phyloP scores from a whole-genome alignment of 2,888 invertebrate genomes.

The Lepidocyrtinus sp. region DNA sequence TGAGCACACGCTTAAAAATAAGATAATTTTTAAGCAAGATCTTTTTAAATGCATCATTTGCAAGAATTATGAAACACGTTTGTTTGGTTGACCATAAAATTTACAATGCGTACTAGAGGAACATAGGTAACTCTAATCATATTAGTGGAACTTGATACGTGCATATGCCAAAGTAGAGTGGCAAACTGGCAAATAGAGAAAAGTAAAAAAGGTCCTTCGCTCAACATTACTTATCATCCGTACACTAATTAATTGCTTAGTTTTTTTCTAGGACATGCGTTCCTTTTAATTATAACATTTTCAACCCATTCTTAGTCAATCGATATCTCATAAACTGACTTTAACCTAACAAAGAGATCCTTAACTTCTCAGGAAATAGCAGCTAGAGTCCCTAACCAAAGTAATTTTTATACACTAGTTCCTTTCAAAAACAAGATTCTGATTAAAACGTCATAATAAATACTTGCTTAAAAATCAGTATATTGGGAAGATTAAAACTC shows the following conservation, averaged over 20 bases:
- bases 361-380: no score
- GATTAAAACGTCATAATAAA: no score
- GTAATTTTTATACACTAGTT: no score
- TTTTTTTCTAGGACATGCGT: background rate
- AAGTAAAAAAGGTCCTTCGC: background rate
- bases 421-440: no score
- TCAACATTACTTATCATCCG: background rate
- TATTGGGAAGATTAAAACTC: no score
- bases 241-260: background rate
- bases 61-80: slow-evolving; percentile 38
- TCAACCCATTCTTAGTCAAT: no score
- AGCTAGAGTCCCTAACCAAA: no score
- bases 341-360: no score
- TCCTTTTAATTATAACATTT: no score
- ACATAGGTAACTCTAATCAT: background rate
- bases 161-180: background rate
- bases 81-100: slow-evolving; percentile 25
- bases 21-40: slow-evolving; percentile 12
- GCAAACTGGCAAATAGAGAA: background rate
- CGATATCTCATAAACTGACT: no score
- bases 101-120: background rate
- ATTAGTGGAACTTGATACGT: background rate
- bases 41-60: slow-evolving; percentile 46
- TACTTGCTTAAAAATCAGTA: no score
- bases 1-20: slow-evolving; percentile 20